Base-by-base conservation (phyloP, 2,888 invertebrate species). In the Pilophorus perplexus region DNA sequence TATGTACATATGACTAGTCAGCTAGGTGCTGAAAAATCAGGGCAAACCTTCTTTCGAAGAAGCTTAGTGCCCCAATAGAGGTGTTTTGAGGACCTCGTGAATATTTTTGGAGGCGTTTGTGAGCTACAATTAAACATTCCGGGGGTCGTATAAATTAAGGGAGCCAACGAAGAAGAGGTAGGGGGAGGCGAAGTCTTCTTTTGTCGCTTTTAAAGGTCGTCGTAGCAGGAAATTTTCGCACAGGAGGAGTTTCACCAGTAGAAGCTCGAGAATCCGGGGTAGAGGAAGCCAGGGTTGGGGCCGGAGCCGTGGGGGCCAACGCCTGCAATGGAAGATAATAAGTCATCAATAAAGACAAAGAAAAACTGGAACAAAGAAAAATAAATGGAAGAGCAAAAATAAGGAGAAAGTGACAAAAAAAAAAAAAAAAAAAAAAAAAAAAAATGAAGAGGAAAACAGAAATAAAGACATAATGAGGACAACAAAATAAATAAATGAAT, bases 1-100 rank as follows among this genome's bases (percentile, higher is more conserved):
- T n/a, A n/a, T n/a, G n/a, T n/a, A n/a, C n/a, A 59, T 42, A 59
- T 59, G 59, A 59, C 59, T 59, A 59, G 59, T 59, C 59, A 59
- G 59, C 59, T 59, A 5, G 14, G 20, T 33, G 59, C 59, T 59
- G 59, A 59, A 59, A 59, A 59, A 59, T 59, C 59, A 28, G 52
- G 33, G 46, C 46, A 46, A n/a, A 10, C 46, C 46, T 46, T 23
- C 46, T 46, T 46, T 23, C 23, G 46, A 46, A 46, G 46, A 46
- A 46, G 46, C 46, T 18, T 44, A 23, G 12, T 46, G 23, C 46
- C 46, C 46, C 14, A n/a, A n/a, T n/a, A n/a, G n/a, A n/a, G n/a
- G n/a, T n/a, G n/a, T n/a, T n/a, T n/a, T n/a, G n/a, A n/a, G n/a
- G n/a, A n/a, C n/a, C n/a, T n/a, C n/a, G n/a, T n/a, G n/a, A n/a